Conservation (phyloP, 2,888 invertebrate genomes). For the Sarcophaga variegata region DNA sequence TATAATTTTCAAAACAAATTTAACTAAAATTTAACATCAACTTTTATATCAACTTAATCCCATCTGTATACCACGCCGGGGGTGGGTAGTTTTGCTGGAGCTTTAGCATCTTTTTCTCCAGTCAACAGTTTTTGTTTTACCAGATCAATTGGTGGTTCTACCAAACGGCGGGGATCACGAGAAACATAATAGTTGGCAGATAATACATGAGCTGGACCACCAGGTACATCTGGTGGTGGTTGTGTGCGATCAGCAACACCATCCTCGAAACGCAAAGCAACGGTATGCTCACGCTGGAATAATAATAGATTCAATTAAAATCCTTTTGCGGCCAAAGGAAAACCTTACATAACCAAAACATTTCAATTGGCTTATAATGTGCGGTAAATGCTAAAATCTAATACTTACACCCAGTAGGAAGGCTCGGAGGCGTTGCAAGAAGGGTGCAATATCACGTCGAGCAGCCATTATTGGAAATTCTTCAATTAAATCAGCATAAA, state of each 20-base stretch:
- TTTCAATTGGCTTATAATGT: neutral
- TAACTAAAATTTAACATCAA: neutral
- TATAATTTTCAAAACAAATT: neutral
- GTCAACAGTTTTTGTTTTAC: constrained; percentile 73
- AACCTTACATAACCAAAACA: constrained; percentile 59
- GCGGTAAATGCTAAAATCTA: neutral
- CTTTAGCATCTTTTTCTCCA: constrained; percentile 77
- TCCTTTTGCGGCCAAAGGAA: neutral
- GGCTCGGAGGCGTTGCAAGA: constrained; percentile 85
- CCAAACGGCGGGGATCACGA: constrained; percentile 92
- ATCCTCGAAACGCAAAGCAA: constrained; percentile 87
- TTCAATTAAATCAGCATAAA: constrained; percentile 62
- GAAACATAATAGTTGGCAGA: constrained; percentile 92
- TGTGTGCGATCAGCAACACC: constrained; percentile 88
- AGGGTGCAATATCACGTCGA: constrained; percentile 86
- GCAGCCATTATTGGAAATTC: constrained; percentile 78
- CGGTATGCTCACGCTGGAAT: constrained; percentile 84
- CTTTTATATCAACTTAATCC: constrained; percentile 81
- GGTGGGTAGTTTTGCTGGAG: constrained; percentile 82
- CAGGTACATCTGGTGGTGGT: constrained; percentile 91
- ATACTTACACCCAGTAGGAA: constrained; percentile 86
- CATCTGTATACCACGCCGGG: constrained; percentile 84
- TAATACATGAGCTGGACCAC: constrained; percentile 90
- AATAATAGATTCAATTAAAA: constrained; percentile 28
- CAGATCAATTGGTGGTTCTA: constrained; percentile 81